These are phyloP conservation scores for Pseudoips prasinana DNA, from an alignment of 2,888 invertebrate genomes.

Conservation along the genomic window DNA sequence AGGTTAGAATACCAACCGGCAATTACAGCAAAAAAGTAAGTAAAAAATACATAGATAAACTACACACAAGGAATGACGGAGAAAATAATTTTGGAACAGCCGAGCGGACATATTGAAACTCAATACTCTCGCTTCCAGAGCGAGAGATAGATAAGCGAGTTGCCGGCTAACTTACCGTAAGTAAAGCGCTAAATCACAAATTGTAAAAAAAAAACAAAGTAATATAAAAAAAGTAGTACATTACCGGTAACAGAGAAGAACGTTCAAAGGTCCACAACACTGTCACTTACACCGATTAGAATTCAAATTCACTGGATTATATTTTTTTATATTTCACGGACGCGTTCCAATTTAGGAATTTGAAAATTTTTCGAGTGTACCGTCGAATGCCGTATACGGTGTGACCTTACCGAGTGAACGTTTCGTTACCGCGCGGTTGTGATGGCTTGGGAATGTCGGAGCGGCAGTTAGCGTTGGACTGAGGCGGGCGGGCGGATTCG, in stretches of 20 bases:
- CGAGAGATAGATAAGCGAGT: constrained; percentile 38
- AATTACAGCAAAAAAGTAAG: constrained; percentile 30
- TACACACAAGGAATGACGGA: constrained; percentile 50
- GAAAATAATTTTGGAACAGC: constrained; percentile 64
- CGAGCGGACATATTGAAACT: constrained; percentile 75
- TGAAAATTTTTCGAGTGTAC: constrained; percentile 38
- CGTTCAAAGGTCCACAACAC: constrained; percentile 67
- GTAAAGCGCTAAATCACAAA: constrained; percentile 35
- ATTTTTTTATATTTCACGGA: constrained; percentile 49
- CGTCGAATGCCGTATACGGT: constrained; percentile 53
- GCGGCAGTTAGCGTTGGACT: constrained; percentile 77
- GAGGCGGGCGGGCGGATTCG: constrained; percentile 78
- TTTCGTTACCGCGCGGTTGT: constrained; percentile 67
- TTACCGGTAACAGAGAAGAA: constrained; percentile 70
- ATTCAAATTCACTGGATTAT: constrained; percentile 53
- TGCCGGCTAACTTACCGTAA: constrained; percentile 43
- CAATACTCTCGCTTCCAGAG: constrained; percentile 68
- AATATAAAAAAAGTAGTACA: constrained; percentile 36
- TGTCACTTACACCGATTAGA: constrained; percentile 64
- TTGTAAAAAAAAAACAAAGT: constrained; percentile 41
- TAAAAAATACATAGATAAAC: constrained; percentile 41
- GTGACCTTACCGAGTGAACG: constrained; percentile 64
- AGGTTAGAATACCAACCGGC: constrained; percentile 63
- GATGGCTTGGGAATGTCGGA: constrained; percentile 67
- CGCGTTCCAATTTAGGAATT: constrained; percentile 57